Base-by-base conservation (phyloP, 2,113 vertebrate genomes). In the Guaruba guarouba region DNA sequence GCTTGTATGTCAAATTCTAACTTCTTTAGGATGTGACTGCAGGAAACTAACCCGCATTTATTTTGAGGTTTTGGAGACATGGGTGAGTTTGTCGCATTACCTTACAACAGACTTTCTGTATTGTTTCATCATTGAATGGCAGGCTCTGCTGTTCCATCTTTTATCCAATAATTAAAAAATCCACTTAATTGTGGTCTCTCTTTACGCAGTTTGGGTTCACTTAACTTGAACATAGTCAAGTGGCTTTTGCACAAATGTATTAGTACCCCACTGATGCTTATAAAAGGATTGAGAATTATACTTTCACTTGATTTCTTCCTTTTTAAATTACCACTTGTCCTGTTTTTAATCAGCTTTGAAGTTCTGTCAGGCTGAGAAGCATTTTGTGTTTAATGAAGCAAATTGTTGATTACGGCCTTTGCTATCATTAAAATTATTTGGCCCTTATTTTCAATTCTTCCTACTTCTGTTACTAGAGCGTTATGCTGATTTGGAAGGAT, bases 311-410 rank as follows among this genome's bases (percentile, higher is more conserved):
- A 96, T 97, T 94, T 96, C 59, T 91, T 96, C 84, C 71, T 82
- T 94, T 95, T 86, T 82, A 95, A 95, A 95, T 91, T 95, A 95
- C 70, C 92, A 95, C 91, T 97, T 95, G 94, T 91, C 84, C 91
- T 94, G 74, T 20, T 95, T 94, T 94, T 94, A 95, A 96, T 96
- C 93, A 96, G 81, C 54, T 91, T 79, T 76, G 84, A 94, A 86
- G 69, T 95, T 94, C 78, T 95, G 70, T 93, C 94, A 94, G 94
- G 37, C 82, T 95, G 95, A 94, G 90, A 92, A 66, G 59, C 49
- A 82, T 96, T 95, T 67, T 94, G 63, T 87, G 78, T 92, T 95
- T 96, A 96, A 95, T 94, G 87, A 95, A 90, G 74, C 67, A 96
- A 94, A 95, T 85, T 88, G 84, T 95, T 96, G 84, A 96, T 96